phyloP scores from a whole-genome alignment of 2,797 vertebrate genomes.

The Pangasius larnaudii region DNA sequence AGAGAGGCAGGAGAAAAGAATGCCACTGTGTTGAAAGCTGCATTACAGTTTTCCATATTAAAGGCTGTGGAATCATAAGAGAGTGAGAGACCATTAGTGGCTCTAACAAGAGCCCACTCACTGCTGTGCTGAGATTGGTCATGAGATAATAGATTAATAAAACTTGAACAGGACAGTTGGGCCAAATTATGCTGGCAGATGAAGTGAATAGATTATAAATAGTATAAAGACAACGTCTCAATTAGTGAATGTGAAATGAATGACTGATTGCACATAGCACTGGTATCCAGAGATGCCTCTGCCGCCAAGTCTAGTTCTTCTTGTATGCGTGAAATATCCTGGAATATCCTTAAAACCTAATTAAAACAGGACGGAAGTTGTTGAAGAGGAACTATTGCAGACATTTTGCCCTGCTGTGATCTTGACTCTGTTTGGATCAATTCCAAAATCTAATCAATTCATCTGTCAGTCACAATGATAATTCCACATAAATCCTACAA shows the following conservation, averaged over 20 bases:
- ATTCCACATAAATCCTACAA: neutral
- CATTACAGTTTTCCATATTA: neutral
- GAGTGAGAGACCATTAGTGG: conserved; percentile 13
- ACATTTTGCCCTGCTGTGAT: neutral
- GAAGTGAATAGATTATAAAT: neutral
- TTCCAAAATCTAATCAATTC: neutral
- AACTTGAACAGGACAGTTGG: neutral
- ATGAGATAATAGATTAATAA: conserved; percentile 18
- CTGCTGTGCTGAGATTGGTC: neutral
- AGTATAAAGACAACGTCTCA: conserved; percentile 7
- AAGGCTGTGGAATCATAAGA: neutral
- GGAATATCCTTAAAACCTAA: neutral
- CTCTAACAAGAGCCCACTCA: conserved; percentile 3
- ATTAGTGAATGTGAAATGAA: conserved; percentile 8
- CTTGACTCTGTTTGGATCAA: neutral
- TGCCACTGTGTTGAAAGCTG: neutral
- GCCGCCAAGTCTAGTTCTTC: neutral
- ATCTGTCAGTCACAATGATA: neutral
- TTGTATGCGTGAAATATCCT: neutral
- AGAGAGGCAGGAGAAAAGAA: neutral
- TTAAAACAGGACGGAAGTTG: neutral
- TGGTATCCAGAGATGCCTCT: neutral
- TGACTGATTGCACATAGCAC: neutral
- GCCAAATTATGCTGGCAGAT: conserved; percentile 9
- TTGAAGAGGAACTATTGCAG: neutral